Evolutionary conservation across 30 jellyfish, hydroid and myxozoan species (phyloP).

Genomic region (Aurelia aurita complex sp. Pacific): DNA sequence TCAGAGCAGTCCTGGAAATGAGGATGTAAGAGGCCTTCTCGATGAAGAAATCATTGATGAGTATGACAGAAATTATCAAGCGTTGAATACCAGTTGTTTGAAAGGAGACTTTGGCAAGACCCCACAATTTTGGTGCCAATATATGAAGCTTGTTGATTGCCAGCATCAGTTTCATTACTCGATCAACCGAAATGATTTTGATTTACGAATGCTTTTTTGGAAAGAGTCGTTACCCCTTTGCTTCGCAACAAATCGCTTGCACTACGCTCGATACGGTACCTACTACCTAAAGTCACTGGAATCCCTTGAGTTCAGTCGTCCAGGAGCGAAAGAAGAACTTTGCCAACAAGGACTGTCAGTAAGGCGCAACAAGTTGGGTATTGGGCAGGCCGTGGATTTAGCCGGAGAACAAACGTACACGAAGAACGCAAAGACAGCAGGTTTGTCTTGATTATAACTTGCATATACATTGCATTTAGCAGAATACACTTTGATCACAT

Average conservation of each 20-base stretch:
- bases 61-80: background rate
- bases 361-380: slow-evolving; percentile 11
- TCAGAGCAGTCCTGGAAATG: too few species aligned
- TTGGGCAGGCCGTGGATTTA: slow-evolving; percentile 40
- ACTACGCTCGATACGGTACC: slow-evolving; percentile 50
- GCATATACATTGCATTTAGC: background rate
- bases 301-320: slow-evolving; percentile 38
- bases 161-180: slow-evolving; percentile 31
- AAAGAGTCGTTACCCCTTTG: slow-evolving; percentile 41
- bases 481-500: background rate
- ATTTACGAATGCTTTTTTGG: slow-evolving; percentile 17
- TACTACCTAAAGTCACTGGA: slow-evolving; percentile 28
- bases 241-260: slow-evolving; percentile 28
- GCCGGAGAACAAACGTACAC: slow-evolving; percentile 58
- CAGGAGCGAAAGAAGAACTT: slow-evolving; percentile 48
- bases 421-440: slow-evolving; percentile 51
- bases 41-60: background rate
- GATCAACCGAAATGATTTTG: slow-evolving; percentile 21
- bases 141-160: slow-evolving; percentile 17
- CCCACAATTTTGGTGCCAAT: slow-evolving; percentile 33
- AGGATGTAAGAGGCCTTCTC: background rate
- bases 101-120: slow-evolving; percentile 42
- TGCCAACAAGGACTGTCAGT: slow-evolving; percentile 16
- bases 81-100: background rate
- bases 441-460: slow-evolving; percentile 9